These are phyloP conservation scores for Anomalospiza imberbis DNA, from an alignment of 2,797 vertebrate species.

Conservation along the genomic window DNA sequence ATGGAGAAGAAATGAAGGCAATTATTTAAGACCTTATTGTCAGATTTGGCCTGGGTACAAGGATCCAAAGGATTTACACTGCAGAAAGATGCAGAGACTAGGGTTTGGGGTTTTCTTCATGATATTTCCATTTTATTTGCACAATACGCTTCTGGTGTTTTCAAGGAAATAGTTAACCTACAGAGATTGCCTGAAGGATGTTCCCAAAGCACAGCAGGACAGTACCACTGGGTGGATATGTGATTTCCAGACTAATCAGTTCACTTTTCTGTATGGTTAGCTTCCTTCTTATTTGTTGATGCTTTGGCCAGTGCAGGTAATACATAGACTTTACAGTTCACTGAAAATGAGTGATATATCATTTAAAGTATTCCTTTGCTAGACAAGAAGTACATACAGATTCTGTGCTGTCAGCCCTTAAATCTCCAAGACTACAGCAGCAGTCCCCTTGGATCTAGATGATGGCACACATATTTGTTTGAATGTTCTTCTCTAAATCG, in stretches of 20 bases:
- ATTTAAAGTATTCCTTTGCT: slow-evolving; percentile 33
- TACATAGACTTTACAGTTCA: neutral
- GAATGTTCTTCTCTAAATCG: neutral
- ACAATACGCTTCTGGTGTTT: neutral
- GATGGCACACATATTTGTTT: neutral
- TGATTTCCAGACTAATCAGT: neutral
- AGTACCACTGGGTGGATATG: neutral
- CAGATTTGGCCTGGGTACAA: neutral
- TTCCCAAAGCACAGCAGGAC: neutral
- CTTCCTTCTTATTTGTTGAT: neutral
- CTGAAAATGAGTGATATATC: slow-evolving; percentile 1
- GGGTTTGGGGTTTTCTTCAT: neutral
- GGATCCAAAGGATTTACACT: neutral
- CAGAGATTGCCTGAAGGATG: neutral
- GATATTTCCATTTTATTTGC: neutral
- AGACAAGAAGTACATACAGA: neutral
- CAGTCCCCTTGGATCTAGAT: neutral
- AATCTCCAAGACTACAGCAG: neutral
- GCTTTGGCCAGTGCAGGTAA: neutral
- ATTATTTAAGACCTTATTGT: neutral
- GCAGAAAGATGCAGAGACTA: neutral
- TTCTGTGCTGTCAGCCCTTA: slow-evolving; percentile 7
- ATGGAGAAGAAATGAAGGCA: neutral
- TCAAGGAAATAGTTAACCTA: neutral
- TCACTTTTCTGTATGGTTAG: neutral